A percentile compares a stretch with the other conserved stretches of the same genome.
phyloP scores from a whole-genome alignment of 2,888 invertebrate species.

The Agonopterix alstromeriana region DNA sequence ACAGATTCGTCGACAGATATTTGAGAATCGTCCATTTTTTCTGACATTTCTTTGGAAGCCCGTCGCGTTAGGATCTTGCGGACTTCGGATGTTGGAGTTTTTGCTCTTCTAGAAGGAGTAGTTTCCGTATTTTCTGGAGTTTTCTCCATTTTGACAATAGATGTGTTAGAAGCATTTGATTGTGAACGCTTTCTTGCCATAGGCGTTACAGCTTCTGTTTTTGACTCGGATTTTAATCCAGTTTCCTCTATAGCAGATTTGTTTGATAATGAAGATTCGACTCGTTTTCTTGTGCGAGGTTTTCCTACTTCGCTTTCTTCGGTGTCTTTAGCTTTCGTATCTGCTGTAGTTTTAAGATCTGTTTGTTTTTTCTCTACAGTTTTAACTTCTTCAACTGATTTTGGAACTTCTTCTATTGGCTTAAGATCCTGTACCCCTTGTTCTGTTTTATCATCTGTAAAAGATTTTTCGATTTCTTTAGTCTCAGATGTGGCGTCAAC shows the following conservation, averaged over 20 bases:
- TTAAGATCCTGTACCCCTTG: slow-evolving; percentile 5
- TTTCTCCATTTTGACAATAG: slow-evolving; percentile 27
- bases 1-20: slow-evolving; percentile 29
- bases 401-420: neutral
- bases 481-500: too few relatives aligned
- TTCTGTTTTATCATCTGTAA: neutral
- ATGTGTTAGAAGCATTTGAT: slow-evolving; percentile 41
- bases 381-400: neutral
- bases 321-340: neutral
- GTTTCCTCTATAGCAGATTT: slow-evolving; percentile 13
- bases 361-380: neutral
- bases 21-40: slow-evolving; percentile 39
- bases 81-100: slow-evolving; percentile 51
- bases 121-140: slow-evolving; percentile 27
- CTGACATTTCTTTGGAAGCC: slow-evolving; percentile 52
- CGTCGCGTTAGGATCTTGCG: slow-evolving; percentile 55
- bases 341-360: neutral
- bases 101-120: slow-evolving; percentile 32
- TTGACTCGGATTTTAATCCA: neutral
- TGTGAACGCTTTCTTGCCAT: slow-evolving; percentile 45
- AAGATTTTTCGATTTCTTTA: neutral
- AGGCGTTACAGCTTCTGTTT: slow-evolving; percentile 32
- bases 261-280: slow-evolving; percentile 19
- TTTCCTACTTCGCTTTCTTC: neutral
- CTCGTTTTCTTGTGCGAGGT: slow-evolving; percentile 12